Evolutionary conservation across 2,113 vertebrate species (phyloP).

Genomic region (Ammospiza caudacuta): DNA sequence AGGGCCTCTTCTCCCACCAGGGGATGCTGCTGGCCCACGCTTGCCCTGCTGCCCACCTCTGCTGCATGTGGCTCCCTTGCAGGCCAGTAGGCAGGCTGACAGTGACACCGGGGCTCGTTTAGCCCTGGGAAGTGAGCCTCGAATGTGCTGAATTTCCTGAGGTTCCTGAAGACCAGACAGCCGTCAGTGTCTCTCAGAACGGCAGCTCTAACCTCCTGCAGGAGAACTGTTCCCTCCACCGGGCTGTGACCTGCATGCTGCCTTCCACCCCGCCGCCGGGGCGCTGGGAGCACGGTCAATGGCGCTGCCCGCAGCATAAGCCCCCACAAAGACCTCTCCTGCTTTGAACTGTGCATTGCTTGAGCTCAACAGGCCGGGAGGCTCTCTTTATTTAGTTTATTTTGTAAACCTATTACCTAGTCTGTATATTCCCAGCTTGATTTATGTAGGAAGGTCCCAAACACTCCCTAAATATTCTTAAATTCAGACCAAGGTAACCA

Average conservation of each 20-base stretch:
- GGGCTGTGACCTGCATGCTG: background rate
- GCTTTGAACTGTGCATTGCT: rapidly evolving
- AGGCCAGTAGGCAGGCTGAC: rapidly evolving
- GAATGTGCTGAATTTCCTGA: background rate
- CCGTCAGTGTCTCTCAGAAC: background rate
- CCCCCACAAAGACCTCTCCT: rapidly evolving
- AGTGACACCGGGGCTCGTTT: background rate
- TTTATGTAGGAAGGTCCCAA: background rate
- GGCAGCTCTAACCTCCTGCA: background rate
- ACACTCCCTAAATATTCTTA: background rate
- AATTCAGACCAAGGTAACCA: background rate
- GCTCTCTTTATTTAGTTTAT: background rate
- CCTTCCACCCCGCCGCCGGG: rapidly evolving
- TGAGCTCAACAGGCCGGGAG: background rate
- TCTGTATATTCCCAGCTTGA: background rate
- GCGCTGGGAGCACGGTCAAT: background rate
- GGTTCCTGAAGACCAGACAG: background rate
- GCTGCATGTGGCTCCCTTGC: rapidly evolving
- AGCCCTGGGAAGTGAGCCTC: background rate
- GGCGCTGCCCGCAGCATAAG: background rate
- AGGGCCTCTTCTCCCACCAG: background rate
- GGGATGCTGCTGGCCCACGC: rapidly evolving
- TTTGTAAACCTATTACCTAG: background rate
- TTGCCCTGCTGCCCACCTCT: too few species aligned
- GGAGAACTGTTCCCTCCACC: background rate